Percentiles rank a stretch among this genome's conserved stretches.
These are phyloP conservation scores for Sakesphorus luctuosus DNA, from an alignment of 2,113 vertebrate genomes.

Conservation along the genomic window DNA sequence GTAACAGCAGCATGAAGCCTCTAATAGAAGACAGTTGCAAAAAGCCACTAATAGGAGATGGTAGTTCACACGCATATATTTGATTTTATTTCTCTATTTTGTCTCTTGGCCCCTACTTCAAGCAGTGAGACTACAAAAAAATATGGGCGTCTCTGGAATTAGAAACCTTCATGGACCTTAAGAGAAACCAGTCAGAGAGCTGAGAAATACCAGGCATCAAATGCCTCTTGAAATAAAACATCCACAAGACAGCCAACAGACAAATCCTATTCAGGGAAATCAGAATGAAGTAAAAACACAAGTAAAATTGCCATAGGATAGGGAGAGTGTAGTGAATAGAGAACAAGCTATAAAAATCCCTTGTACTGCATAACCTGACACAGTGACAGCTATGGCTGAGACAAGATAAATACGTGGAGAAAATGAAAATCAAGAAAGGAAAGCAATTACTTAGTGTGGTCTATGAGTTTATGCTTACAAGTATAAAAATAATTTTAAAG, in stretches of 20 bases:
- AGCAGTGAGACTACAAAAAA: slow-evolving; percentile 15
- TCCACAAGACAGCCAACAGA: neutral
- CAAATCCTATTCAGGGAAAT: slow-evolving; percentile 25
- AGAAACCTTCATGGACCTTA: neutral
- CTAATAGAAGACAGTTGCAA: slow-evolving; percentile 1
- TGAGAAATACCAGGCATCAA: slow-evolving; percentile 38
- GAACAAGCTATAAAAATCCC: slow-evolving; percentile 3
- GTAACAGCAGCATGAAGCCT: slow-evolving; percentile 20
- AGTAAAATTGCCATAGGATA: slow-evolving; percentile 5
- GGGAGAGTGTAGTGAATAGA: neutral
- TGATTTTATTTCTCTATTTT: slow-evolving; percentile 18
- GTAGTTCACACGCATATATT: neutral
- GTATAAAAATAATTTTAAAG: neutral
- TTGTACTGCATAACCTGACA: neutral
- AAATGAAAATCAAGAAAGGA: slow-evolving; percentile 5
- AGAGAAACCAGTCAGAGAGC: neutral
- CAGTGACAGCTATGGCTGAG: neutral
- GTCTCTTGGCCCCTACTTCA: neutral
- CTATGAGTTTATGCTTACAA: neutral
- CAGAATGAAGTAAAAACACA: slow-evolving; percentile 10
- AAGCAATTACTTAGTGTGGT: neutral
- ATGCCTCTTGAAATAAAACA: slow-evolving; percentile 39
- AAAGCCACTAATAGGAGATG: slow-evolving; percentile 16
- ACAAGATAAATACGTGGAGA: neutral
- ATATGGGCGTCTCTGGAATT: neutral